Base-by-base conservation (phyloP, 1,140 invertebrate species). In the Pemphigus obesinymphae region DNA sequence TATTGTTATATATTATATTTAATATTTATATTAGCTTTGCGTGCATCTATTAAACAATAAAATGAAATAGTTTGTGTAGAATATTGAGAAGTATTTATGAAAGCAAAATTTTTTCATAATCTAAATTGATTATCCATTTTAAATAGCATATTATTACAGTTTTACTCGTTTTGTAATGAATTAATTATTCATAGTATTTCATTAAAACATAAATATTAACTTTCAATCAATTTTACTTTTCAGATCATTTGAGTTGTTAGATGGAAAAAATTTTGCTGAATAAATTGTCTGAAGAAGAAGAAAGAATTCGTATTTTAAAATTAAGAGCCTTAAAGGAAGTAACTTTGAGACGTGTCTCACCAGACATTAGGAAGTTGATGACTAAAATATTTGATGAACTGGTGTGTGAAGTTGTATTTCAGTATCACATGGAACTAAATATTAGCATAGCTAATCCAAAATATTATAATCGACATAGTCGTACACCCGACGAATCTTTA, bases 161-260 rank as follows among this genome's bases (percentile, higher is more conserved):
- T 26, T 45, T n/a, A n/a, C n/a, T n/a, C n/a, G n/a, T n/a, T 26
- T 26, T 29, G 5, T 70, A 23, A 43, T 70, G 4, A 7, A 23
- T 70, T 29, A n/a, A n/a, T n/a, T 70, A 26, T 26, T 6, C 37
- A 2, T n/a, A 43, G 37, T n/a, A 68, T 40, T 26, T 1, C 3
- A 70, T 70, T 68, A 26, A 45, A 45, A 70, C 17, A 43, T 45
- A 4, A 70, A 45, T 15, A 70, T 45, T 70, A 70, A 45, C 23
- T 1, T n/a, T n/a, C n/a, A n/a, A n/a, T n/a, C 5, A 29, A 45
- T 70, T 70, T 70, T 70, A 43, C n/a, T 70, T 70, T 75, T 75
- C 72, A 75, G 72, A 75, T 75, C 43, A 15, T 48, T 73, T 50
- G 23, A 72, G 20, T 29, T 50, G n/a, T 53, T 53, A 53, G 6